A percentile compares a stretch with the other conserved stretches of the same genome.
These are phyloP conservation scores for Dryadula phaetusa DNA, from an alignment of 2,888 invertebrate genomes.

Conservation along the genomic window DNA sequence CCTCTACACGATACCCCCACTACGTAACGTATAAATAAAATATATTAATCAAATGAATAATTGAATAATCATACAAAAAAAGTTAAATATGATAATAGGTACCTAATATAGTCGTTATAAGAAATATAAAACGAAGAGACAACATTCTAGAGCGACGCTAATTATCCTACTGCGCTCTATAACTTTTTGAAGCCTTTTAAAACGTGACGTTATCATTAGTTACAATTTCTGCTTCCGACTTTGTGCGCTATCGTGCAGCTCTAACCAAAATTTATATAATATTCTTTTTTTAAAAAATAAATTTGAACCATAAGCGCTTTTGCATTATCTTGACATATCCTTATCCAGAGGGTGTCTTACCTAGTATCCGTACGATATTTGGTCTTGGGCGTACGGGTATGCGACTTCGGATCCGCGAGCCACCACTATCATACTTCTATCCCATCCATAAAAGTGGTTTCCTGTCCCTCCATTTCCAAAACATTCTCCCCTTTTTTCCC, in stretches of 20 bases:
- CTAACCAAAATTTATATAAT: no score
- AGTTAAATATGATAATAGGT: neutral
- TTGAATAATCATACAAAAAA: neutral
- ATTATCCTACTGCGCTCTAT: slow-evolving; percentile 31
- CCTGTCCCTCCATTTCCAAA: no score
- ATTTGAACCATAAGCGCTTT: no score
- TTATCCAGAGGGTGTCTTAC: no score
- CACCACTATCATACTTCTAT: no score
- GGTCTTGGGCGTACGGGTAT: no score
- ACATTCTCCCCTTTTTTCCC: no score
- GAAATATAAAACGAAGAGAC: slow-evolving; percentile 28
- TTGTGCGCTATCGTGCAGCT: neutral
- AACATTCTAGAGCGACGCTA: slow-evolving; percentile 33
- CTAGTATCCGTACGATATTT: no score
- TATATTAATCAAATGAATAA: neutral
- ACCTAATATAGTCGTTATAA: slow-evolving; percentile 32
- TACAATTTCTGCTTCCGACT: neutral
- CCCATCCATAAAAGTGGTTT: no score
- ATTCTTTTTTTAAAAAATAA: no score
- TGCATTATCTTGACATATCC: no score
- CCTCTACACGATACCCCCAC: slow-evolving; percentile 48
- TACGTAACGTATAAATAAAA: slow-evolving; percentile 29
- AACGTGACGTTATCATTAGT: slow-evolving; percentile 17
- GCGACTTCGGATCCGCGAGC: no score
- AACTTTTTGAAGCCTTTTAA: slow-evolving; percentile 32